Evolutionary conservation across 2,888 invertebrate genomes (phyloP).

Genomic region (Entomobrya proxima): DNA sequence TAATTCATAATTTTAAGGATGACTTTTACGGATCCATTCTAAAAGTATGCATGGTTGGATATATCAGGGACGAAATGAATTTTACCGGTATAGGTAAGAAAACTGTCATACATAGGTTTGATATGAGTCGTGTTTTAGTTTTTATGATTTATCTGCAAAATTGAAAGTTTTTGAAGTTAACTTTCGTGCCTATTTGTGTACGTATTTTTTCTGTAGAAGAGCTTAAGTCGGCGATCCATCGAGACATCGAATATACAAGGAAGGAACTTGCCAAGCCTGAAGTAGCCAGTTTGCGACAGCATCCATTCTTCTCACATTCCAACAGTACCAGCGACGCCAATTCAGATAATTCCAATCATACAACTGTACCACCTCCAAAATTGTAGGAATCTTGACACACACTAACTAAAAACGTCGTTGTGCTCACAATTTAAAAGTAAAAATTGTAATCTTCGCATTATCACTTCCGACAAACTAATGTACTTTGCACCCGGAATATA

Average conservation of each 20-base stretch:
- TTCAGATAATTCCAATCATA: not conserved
- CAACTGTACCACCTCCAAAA: not conserved
- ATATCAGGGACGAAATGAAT: conserved; percentile 89
- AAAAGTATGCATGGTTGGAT: conserved; percentile 88
- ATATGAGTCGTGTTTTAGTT: not conserved
- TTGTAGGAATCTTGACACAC: not conserved
- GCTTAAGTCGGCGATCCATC: conserved; percentile 86
- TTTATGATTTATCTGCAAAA: too few species aligned
- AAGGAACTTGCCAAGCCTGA: conserved; percentile 81
- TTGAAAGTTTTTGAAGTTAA: too few species aligned
- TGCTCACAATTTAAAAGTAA: too few species aligned
- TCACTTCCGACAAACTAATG: too few species aligned
- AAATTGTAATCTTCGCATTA: too few species aligned
- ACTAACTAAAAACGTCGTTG: too few species aligned
- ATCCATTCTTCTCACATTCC: conserved; percentile 45
- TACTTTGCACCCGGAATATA: too few species aligned
- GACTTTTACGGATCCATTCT: conserved; percentile 92
- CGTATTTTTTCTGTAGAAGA: conserved; percentile 81
- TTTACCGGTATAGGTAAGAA: conserved; percentile 83
- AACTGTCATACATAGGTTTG: not conserved
- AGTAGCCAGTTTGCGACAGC: conserved; percentile 69
- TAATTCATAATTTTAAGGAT: conserved; percentile 87
- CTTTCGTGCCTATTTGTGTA: not conserved
- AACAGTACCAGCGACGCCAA: not conserved
- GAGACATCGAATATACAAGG: conserved; percentile 86